Evolutionary conservation across 2,797 vertebrate genomes (phyloP).

Genomic region (Knipowitschia caucasica): DNA sequence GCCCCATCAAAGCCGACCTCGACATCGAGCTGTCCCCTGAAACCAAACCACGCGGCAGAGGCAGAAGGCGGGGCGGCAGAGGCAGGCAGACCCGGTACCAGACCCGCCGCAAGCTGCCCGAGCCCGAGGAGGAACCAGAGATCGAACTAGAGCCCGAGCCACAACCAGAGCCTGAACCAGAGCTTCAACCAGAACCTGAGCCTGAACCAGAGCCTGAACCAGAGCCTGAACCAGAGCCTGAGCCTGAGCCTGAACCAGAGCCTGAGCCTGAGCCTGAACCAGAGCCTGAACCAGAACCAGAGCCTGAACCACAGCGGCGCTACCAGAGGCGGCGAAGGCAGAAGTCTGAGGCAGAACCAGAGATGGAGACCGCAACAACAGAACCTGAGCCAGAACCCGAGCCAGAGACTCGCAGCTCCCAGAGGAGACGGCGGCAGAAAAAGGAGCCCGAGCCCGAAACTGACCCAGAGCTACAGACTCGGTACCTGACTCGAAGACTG

Average conservation of each 20-base stretch:
- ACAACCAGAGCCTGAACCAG: background rate
- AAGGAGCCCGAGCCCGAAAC: too few relatives aligned
- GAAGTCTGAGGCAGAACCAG: background rate
- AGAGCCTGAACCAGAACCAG: background rate
- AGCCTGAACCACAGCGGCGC: too few relatives aligned
- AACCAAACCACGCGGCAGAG: conserved; percentile 40
- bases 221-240: too few relatives aligned
- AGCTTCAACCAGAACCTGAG: background rate
- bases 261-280: conserved; percentile 27
- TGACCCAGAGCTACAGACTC: too few relatives aligned
- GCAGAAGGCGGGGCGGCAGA: conserved; percentile 40
- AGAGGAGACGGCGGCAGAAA: too few relatives aligned
- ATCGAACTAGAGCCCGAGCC: conserved; percentile 3
- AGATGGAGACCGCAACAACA: conserved; percentile 11
- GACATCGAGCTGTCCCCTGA: conserved; percentile 14
- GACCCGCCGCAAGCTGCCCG: conserved; percentile 27
- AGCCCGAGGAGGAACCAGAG: conserved; percentile 35
- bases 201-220: too few relatives aligned
- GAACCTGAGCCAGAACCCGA: too few relatives aligned
- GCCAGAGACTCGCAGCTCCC: too few relatives aligned
- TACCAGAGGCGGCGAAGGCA: too few relatives aligned
- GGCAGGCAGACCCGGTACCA: conserved; percentile 40
- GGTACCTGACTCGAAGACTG: too few relatives aligned
- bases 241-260: too few relatives aligned
- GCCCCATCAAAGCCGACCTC: conserved; percentile 10